Conservation (phyloP, 2,113 vertebrate genomes). For the Miniopterus natalensis region DNA sequence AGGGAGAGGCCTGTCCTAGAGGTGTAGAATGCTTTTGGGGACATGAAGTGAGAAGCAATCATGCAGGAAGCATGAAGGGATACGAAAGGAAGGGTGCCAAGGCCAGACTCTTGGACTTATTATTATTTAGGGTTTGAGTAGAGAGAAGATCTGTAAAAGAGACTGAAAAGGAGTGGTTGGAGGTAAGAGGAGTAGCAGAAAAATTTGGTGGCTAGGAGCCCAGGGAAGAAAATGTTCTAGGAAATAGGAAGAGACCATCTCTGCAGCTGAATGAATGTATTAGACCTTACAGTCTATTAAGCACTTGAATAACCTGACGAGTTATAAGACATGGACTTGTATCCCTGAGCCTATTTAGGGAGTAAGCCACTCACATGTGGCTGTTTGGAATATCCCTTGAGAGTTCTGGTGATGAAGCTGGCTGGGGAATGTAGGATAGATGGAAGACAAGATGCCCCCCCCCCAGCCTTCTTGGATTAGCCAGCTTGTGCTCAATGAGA, state of each 20-base stretch:
- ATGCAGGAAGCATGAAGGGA: background rate
- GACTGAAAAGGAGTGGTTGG: background rate
- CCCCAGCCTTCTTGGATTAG: background rate
- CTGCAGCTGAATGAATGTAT: background rate
- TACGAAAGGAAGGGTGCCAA: background rate
- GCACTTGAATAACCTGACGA: background rate
- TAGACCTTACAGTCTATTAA: background rate
- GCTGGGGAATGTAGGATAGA: background rate
- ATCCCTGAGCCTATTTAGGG: background rate
- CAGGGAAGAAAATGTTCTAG: background rate
- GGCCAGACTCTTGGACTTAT: background rate
- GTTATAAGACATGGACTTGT: background rate
- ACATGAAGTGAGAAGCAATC: background rate
- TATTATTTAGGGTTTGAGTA: background rate
- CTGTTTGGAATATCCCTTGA: background rate
- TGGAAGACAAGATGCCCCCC: background rate
- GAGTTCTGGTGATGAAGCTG: background rate
- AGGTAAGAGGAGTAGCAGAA: background rate
- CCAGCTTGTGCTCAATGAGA: background rate
- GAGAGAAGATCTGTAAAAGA: background rate
- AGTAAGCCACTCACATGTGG: background rate
- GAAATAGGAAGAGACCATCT: background rate
- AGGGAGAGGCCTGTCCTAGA: background rate
- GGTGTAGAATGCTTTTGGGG: background rate
- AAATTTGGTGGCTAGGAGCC: background rate